Percentiles rank a stretch among this genome's conserved stretches.
Conservation (phyloP, 2,888 invertebrate genomes). For the Drosophila anceps region DNA sequence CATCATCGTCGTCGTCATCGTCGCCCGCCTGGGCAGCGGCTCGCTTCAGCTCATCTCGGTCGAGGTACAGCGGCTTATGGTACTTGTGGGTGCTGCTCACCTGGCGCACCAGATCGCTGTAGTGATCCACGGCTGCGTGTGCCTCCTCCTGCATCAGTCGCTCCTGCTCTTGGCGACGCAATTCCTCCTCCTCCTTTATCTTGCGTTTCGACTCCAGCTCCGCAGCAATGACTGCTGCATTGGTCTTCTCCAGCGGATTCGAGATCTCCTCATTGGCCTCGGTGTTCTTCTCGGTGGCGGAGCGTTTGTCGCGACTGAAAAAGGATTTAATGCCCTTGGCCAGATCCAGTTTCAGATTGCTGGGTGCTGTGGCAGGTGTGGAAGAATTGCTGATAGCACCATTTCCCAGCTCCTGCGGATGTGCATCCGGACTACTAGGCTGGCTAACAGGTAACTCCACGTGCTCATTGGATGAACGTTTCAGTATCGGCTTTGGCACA, state of each 20-base stretch:
- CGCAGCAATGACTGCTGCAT: slow-evolving; percentile 70
- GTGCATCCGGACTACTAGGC: slow-evolving; percentile 55
- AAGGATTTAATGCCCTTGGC: slow-evolving; percentile 83
- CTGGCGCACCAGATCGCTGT: slow-evolving; percentile 92
- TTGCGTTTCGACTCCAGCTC: slow-evolving; percentile 85
- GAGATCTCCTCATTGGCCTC: slow-evolving; percentile 78
- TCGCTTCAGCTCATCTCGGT: slow-evolving; percentile 88
- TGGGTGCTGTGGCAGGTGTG: slow-evolving; percentile 13
- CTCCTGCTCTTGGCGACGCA: slow-evolving; percentile 78
- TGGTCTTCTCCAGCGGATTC: slow-evolving; percentile 67
- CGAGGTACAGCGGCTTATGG: slow-evolving; percentile 87
- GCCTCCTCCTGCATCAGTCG: slow-evolving; percentile 87
- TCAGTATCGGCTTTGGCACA: slow-evolving; percentile 92
- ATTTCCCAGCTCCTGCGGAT: slow-evolving; percentile 14
- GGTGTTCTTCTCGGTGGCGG: slow-evolving; percentile 80
- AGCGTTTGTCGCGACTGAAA: slow-evolving; percentile 82
- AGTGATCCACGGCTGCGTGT: slow-evolving; percentile 91
- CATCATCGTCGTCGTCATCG: slow-evolving; percentile 63
- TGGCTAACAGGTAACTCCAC: slow-evolving; percentile 76
- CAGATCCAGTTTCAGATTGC: slow-evolving; percentile 69
- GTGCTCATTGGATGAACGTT: slow-evolving; percentile 86
- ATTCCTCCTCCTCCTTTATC: slow-evolving; percentile 81
- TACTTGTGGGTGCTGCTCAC: slow-evolving; percentile 87
- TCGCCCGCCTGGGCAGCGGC: slow-evolving; percentile 87
- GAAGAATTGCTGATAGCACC: neutral